Evolutionary conservation across 2,113 vertebrate species (phyloP), one percentile per base, ranked within the genome.

Genomic region (Dissostichus mawsoni): DNA sequence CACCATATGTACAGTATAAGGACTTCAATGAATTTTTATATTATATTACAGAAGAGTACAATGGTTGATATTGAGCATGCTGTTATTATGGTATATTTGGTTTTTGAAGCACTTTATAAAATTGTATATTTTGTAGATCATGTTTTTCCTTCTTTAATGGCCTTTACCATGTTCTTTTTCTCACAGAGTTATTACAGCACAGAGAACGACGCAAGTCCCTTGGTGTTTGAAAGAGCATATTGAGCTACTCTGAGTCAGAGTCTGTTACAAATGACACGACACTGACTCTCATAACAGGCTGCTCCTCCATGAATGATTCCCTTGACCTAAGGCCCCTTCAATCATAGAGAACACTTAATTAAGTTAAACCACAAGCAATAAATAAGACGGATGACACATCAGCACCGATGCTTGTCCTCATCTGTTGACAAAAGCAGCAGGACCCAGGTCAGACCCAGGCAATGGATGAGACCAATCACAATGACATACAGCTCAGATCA

Each of bases 311-410:
- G 89, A 93, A 87, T 92, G 78, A 90, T 89, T 91, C 83, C 87
- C 80, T 71, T 88, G 91, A 91, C 92, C 80, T 33, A 51, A 75
- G 65, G 71, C 84, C 71, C 25, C 33, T 77, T 92, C 91, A 89
- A 90, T 93, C 92, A 94, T 74, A 66, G 80, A 48, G 70, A 78
- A 82, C 80, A 89, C 78, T 91, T 93, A 93, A 94, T 94, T 93
- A 92, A 91, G 88, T 93, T 92, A 92, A 90, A 92, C 90, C 86
- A 76, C 81, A 81, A 78, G 88, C 89, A 90, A 92, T 90, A 92
- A 93, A 94, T 86, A 88, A 89, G 81, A 90, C 52, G 58, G 63
- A 90, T 66, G 83, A 87, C 78, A 84, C 82, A 78, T 90, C 87
- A 61, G 64, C 80, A 69, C 76, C 61, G 80, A 89, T 88, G 84